Evolutionary conservation across 1,140 invertebrate species (phyloP).

Genomic region (Forficula auricularia): DNA sequence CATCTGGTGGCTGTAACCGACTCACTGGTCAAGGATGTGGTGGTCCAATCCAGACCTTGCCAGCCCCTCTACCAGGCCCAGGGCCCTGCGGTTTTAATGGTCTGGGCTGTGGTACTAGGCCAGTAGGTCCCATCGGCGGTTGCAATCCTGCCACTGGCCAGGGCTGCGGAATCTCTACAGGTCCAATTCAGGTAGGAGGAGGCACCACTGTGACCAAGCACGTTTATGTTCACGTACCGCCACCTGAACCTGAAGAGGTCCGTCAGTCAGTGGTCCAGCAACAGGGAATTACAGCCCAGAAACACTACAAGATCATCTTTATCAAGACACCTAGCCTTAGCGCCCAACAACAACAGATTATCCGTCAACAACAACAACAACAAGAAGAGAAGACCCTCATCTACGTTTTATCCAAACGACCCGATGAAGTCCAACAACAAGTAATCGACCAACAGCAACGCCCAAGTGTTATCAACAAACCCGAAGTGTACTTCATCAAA

Average conservation of each 20-base stretch:
- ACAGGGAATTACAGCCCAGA: conserved; percentile 41
- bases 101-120: too few species aligned
- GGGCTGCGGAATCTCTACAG: too few species aligned
- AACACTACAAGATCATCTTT: conserved; percentile 60
- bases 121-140: too few species aligned
- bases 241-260: conserved; percentile 47
- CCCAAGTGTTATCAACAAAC: conserved; percentile 63
- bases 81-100: too few species aligned
- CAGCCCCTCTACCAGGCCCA: too few species aligned
- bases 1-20: too few species aligned
- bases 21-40: too few species aligned
- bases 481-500: conserved; percentile 67
- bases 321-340: conserved; percentile 51
- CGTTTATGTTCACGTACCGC: conserved; percentile 51
- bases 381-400: conserved; percentile 68
- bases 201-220: conserved; percentile 31
- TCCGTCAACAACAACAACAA: too few species aligned
- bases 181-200: neutral
- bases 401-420: conserved; percentile 72
- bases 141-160: too few species aligned
- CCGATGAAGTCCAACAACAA: conserved; percentile 59
- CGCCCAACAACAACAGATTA: too few species aligned
- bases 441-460: conserved; percentile 44
- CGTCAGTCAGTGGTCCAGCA: conserved; percentile 36
- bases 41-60: too few species aligned